A percentile compares a stretch with the other conserved stretches of the same genome.
These are phyloP conservation scores for Steromphala cineraria DNA, from an alignment of 2,888 invertebrate species.

Conservation along the genomic window DNA sequence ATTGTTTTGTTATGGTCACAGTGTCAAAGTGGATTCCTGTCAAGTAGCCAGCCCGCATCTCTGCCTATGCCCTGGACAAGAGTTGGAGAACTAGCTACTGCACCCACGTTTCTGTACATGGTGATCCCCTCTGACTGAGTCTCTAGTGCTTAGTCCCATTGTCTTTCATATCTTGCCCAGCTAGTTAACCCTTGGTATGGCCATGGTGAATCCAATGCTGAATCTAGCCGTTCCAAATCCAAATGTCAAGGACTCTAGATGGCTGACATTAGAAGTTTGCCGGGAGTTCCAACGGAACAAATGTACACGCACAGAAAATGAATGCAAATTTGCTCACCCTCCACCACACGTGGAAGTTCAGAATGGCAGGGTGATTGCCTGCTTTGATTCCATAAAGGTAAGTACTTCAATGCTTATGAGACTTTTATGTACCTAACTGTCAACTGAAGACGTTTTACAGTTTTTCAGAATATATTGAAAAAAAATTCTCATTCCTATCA, in stretches of 20 bases:
- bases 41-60: background rate
- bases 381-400: slow-evolving; percentile 99
- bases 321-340: slow-evolving; percentile 99
- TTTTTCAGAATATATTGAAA: no score
- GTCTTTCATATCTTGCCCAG: slow-evolving; percentile 9
- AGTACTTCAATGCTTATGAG: no score
- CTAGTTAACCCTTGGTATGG: slow-evolving; percentile 51
- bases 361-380: slow-evolving; percentile 99
- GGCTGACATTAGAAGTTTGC: slow-evolving; percentile 98
- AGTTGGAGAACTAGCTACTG: background rate
- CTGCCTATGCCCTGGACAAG: background rate
- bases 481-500: no score
- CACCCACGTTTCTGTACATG: background rate
- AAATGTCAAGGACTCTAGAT: slow-evolving; percentile 93
- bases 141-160: background rate
- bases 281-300: slow-evolving; percentile 99
- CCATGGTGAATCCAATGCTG: slow-evolving; percentile 63
- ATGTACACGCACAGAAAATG: slow-evolving; percentile 96
- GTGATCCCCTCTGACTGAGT: slow-evolving; percentile 1
- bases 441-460: no score
- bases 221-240: slow-evolving; percentile 53
- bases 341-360: slow-evolving; percentile 99
- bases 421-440: no score
- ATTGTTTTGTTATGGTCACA: background rate
- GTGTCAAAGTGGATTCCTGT: background rate